A percentile compares a stretch with the other conserved stretches of the same genome.
Conservation (phyloP, 2,888 invertebrate genomes). For the Diabrotica balteata region DNA sequence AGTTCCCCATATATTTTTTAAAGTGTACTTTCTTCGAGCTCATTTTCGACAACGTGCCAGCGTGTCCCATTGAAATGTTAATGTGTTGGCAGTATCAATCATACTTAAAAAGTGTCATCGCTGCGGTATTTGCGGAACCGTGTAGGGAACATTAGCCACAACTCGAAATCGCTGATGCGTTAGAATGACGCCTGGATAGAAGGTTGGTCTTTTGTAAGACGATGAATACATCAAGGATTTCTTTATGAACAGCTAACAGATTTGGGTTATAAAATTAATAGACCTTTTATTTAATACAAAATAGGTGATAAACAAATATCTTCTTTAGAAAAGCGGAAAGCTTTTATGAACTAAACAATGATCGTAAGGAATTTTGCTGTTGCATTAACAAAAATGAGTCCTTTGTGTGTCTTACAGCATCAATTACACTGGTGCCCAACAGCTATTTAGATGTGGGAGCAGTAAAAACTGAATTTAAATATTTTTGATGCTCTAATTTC, state of each 20-base stretch:
- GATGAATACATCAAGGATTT: conserved; percentile 9
- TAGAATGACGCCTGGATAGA: conserved; percentile 7
- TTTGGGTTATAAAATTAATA: neutral
- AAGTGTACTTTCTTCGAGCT: neutral
- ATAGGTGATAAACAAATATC: neutral
- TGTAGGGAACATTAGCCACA: conserved; percentile 38
- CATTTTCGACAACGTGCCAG: conserved; percentile 7
- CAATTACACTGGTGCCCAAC: too few relatives aligned
- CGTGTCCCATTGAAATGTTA: conserved; percentile 38
- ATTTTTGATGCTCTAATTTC: too few relatives aligned
- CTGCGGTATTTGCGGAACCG: conserved; percentile 28
- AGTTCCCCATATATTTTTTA: too few relatives aligned
- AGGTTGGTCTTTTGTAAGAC: neutral
- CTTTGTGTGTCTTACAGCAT: too few relatives aligned
- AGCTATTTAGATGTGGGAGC: too few relatives aligned
- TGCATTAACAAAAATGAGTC: too few relatives aligned
- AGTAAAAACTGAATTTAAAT: too few relatives aligned
- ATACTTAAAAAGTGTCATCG: conserved; percentile 42
- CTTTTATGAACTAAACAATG: too few relatives aligned
- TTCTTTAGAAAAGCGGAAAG: too few relatives aligned
- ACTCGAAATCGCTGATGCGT: conserved; percentile 31
- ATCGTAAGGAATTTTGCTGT: too few relatives aligned
- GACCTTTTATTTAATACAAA: neutral
- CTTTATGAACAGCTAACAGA: conserved; percentile 5
- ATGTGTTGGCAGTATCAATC: conserved; percentile 47